Conservation (phyloP, 2,888 invertebrate species). For the Perdita meconis region DNA sequence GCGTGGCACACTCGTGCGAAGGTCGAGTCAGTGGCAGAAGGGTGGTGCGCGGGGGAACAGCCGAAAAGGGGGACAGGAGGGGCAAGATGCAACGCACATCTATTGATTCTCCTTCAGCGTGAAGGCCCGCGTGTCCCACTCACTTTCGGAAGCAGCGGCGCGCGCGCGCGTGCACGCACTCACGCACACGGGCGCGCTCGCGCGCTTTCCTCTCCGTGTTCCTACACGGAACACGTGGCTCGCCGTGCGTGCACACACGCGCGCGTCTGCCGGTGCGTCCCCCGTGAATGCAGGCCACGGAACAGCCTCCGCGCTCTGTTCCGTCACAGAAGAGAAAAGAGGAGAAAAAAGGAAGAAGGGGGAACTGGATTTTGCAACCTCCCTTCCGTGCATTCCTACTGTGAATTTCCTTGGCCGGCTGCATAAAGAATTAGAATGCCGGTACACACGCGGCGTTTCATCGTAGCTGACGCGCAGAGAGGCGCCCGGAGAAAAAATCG, state of each 20-base stretch:
- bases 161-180: constrained; percentile 39
- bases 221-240: constrained; percentile 23
- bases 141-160: constrained; percentile 72
- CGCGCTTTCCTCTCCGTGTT: constrained; percentile 47
- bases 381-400: constrained; percentile 66
- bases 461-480: constrained; percentile 21
- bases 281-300: constrained; percentile 68
- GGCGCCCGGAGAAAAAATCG: constrained; percentile 24
- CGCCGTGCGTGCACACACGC: constrained; percentile 29
- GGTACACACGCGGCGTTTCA: constrained; percentile 33
- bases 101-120: constrained; percentile 82
- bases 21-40: constrained; percentile 71
- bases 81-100: constrained; percentile 83
- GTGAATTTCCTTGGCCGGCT: constrained; percentile 62
- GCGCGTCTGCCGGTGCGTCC: constrained; percentile 61
- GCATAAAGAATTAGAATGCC: constrained; percentile 72
- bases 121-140: constrained; percentile 72
- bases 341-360: constrained; percentile 17
- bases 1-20: constrained; percentile 54
- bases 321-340: constrained; percentile 45
- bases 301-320: too few relatives aligned
- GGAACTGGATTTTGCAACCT: constrained; percentile 74
- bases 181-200: constrained; percentile 29
- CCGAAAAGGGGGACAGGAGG: constrained; percentile 75
- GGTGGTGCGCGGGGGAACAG: constrained; percentile 66